Base-by-base conservation (phyloP, 2,113 vertebrate species). In the Plecotus auritus region DNA sequence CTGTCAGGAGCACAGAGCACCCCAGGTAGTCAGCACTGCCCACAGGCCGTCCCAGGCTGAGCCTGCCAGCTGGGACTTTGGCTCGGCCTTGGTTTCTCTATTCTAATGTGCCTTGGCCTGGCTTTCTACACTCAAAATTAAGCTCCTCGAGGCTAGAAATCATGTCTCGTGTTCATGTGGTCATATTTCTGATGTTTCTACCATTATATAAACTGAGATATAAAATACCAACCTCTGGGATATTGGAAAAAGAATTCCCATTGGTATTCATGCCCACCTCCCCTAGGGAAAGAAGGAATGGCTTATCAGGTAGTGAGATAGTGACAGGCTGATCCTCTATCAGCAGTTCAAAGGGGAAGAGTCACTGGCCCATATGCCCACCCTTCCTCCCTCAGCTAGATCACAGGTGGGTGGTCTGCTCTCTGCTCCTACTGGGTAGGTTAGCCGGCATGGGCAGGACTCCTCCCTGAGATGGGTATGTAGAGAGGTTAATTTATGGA, bases 1-100 rank as follows among this genome's bases (percentile, higher is more conserved):
- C 89, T 72, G 83, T 98, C 80, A 97, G 93, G 81, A 42, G 37
- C 81, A 72, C 0, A 0, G 30, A 35, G 78, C 7, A 30, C 8
- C 22, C 28, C 0, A 2, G 7, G 37, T 3, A 12, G 9, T 49
- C 66, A 35, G 61, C 45, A 47, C 16, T 11, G 1, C 22, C 18
- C 8, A 32, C 54, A 51, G 64, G n/a, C 30, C 54, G 37, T 66
- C 26, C 51, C 30, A 7, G 16, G 40, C 56, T 42, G 8, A 40
- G 59, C 67, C 59, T 16, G 2, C 28, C 32, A 42, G n/a, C 56
- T 0, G 16, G 37, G 26, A 70, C 37, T 70, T 18, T 32, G 10
- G 1, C 13, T 23, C 1, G 0, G 37, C 16, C n/a, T 80, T 66
- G 7, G 7, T 61, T 47, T 78, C 73, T 73, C 72, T 30, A 72